These are phyloP conservation scores for Excalfactoria chinensis DNA, from an alignment of 2,113 vertebrate species.

Conservation along the genomic window DNA sequence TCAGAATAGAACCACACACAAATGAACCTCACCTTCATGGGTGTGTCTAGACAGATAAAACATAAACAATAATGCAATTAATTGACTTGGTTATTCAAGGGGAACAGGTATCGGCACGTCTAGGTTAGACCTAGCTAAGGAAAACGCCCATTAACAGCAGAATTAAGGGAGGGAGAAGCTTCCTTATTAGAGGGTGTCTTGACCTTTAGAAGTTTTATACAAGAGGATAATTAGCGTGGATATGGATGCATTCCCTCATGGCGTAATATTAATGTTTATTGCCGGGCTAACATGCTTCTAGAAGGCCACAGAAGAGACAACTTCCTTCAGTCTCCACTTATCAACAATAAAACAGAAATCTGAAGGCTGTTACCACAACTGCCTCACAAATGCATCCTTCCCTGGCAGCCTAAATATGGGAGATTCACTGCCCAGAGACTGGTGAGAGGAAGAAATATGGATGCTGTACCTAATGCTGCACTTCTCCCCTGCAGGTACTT, in stretches of 20 bases:
- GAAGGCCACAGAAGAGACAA: not conserved
- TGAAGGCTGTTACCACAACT: not conserved
- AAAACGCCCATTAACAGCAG: constrained; percentile 37
- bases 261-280: not conserved
- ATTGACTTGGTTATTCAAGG: constrained; percentile 31
- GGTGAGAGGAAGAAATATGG: not conserved
- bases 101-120: not conserved
- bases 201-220: constrained; percentile 3
- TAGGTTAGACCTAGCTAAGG: not conserved
- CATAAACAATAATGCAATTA: constrained; percentile 45
- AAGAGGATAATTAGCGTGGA: too few relatives aligned
- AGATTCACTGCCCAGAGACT: not conserved
- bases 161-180: constrained; percentile 58
- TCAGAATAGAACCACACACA: not conserved
- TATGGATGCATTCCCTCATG: not conserved
- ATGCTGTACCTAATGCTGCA: not conserved
- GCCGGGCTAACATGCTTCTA: not conserved
- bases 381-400: not conserved
- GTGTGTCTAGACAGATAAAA: constrained; percentile 15
- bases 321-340: not conserved
- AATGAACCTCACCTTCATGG: not conserved
- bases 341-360: not conserved
- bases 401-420: not conserved
- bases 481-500: not conserved
- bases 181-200: constrained; percentile 45